Percentiles rank a stretch among this genome's conserved stretches.
Conservation (phyloP, 2,888 invertebrate genomes). For the Pinctada fucata region DNA sequence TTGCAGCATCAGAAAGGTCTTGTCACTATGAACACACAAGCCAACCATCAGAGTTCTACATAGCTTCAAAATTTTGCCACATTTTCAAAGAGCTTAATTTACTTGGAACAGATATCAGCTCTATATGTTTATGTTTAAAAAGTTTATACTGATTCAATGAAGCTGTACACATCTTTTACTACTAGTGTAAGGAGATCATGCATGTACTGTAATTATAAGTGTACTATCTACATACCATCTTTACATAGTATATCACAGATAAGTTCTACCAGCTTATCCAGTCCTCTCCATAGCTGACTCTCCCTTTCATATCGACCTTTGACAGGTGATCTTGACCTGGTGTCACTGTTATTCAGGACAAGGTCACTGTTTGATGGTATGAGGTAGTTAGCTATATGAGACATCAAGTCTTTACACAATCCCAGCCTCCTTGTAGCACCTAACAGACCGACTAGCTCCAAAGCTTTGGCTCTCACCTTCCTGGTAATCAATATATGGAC, state of each 20-base stretch:
- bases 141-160: too few species aligned
- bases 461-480: conserved; percentile 53
- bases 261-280: conserved; percentile 57
- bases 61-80: too few species aligned
- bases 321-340: conserved; percentile 17
- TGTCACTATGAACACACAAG: too few species aligned
- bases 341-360: conserved; percentile 11
- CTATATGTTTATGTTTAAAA: too few species aligned
- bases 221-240: conserved; percentile 48
- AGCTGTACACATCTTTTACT: too few species aligned
- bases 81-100: too few species aligned
- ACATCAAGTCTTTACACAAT: conserved; percentile 57
- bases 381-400: conserved; percentile 50
- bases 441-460: conserved; percentile 46
- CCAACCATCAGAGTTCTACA: too few species aligned
- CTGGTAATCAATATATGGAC: conserved; percentile 35
- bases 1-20: too few species aligned
- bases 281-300: conserved; percentile 53
- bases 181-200: too few species aligned
- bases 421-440: conserved; percentile 51
- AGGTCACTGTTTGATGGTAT: conserved; percentile 40
- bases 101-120: too few species aligned
- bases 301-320: conserved; percentile 50
- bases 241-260: conserved; percentile 48
- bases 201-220: too few species aligned